These are phyloP conservation scores for Pseudococcus viburni DNA, from an alignment of 2,888 invertebrate species.

Conservation along the genomic window DNA sequence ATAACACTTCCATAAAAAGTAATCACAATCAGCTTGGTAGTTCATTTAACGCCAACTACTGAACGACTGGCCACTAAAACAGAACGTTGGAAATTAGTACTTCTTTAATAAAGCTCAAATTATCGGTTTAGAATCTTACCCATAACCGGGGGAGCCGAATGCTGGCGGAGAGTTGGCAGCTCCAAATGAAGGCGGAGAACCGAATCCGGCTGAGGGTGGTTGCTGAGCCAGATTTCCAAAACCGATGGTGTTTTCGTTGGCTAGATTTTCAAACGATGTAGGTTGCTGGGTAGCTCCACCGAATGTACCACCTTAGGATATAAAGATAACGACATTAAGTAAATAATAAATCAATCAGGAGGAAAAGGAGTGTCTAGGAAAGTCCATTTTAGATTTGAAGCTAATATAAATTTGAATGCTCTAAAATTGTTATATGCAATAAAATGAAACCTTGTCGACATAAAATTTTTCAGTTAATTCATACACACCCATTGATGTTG, in stretches of 20 bases:
- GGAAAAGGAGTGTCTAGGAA: not conserved
- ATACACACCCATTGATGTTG: constrained; percentile 39
- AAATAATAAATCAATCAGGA: not conserved
- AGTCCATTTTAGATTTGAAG: too few relatives aligned
- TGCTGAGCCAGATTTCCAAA: constrained; percentile 69
- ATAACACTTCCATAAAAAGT: not conserved
- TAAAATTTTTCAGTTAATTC: not conserved
- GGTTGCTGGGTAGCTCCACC: constrained; percentile 72
- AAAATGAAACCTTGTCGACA: too few relatives aligned
- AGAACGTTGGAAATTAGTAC: not conserved
- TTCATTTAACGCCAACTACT: constrained; percentile 32
- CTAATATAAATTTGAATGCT: too few relatives aligned
- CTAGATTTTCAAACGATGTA: constrained; percentile 77
- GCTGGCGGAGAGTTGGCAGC: not conserved
- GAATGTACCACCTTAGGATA: constrained; percentile 29
- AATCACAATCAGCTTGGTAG: not conserved
- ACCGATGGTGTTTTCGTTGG: constrained; percentile 75
- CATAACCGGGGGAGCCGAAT: constrained; percentile 39
- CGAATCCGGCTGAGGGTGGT: constrained; percentile 24
- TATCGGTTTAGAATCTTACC: not conserved
- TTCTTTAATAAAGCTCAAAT: not conserved
- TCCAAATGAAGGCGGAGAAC: constrained; percentile 59
- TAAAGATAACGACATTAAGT: not conserved
- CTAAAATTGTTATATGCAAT: too few relatives aligned
- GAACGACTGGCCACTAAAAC: constrained; percentile 53